Evolutionary conservation across 1,140 invertebrate species (phyloP).

Genomic region (Teleopsis dalmanni): DNA sequence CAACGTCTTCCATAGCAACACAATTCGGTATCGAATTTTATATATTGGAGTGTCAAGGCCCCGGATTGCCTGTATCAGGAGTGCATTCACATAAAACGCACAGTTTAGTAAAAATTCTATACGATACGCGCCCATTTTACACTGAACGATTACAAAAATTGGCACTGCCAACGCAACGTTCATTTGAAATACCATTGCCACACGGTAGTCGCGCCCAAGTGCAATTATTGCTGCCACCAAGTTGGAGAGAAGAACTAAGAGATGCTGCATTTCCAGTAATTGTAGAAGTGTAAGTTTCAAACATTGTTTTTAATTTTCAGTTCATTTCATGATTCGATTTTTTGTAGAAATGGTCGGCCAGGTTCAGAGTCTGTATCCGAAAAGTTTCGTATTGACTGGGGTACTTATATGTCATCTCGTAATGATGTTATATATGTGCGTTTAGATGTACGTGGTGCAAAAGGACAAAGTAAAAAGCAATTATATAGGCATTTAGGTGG

Average conservation of each 20-base stretch:
- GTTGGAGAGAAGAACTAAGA: slow-evolving; percentile 72
- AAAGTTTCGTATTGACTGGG: slow-evolving; percentile 80
- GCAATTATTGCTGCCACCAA: slow-evolving; percentile 70
- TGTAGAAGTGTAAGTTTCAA: slow-evolving; percentile 66
- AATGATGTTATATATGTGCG: slow-evolving; percentile 85
- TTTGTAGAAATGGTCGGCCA: slow-evolving; percentile 76
- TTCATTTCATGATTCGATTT: slow-evolving; percentile 4
- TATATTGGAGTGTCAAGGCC: slow-evolving; percentile 70
- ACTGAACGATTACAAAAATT: slow-evolving; percentile 58
- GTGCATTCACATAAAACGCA: slow-evolving; percentile 63
- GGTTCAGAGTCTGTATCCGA: slow-evolving; percentile 81
- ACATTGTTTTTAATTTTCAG: too few species aligned
- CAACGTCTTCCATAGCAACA: slow-evolving; percentile 43
- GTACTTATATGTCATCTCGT: slow-evolving; percentile 84
- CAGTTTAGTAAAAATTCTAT: slow-evolving; percentile 63
- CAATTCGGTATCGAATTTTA: slow-evolving; percentile 58
- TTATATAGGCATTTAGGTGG: slow-evolving; percentile 74
- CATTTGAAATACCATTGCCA: slow-evolving; percentile 68
- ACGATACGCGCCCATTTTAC: slow-evolving; percentile 62
- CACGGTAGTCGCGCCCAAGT: slow-evolving; percentile 71
- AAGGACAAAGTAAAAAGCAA: slow-evolving; percentile 69
- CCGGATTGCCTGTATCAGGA: slow-evolving; percentile 63
- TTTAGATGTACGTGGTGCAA: slow-evolving; percentile 79
- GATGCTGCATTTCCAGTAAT: slow-evolving; percentile 78
- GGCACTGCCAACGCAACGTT: slow-evolving; percentile 64